Percentiles rank a stretch among this genome's conserved stretches.
Conservation (phyloP, 2,888 invertebrate species). For the Girardia tigrina region DNA sequence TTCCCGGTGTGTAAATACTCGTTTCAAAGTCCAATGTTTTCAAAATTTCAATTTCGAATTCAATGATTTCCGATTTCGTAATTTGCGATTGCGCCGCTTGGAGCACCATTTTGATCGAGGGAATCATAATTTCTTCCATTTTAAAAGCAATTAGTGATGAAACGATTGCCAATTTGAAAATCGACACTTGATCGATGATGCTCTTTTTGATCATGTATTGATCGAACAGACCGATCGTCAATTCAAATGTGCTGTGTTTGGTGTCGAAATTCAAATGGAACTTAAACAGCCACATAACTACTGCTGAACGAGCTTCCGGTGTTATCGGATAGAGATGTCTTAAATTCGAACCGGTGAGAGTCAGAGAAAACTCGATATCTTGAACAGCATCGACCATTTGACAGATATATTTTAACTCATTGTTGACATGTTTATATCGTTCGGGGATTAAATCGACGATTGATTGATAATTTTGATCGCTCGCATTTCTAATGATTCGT, state of each 20-base stretch:
- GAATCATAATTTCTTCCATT: background rate
- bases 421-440: background rate
- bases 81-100: background rate
- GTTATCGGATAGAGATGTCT: background rate
- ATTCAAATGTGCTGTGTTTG: background rate
- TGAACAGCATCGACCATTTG: background rate
- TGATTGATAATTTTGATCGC: background rate
- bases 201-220: background rate
- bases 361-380: background rate
- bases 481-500: background rate
- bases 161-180: background rate
- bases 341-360: background rate
- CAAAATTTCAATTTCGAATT: background rate
- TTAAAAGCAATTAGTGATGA: background rate
- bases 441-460: background rate
- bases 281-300: background rate
- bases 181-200: background rate
- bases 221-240: background rate
- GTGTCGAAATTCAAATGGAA: background rate
- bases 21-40: background rate
- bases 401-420: background rate
- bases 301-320: background rate
- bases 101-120: background rate
- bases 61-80: background rate
- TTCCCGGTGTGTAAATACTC: background rate